Percentiles rank a stretch among this genome's conserved stretches.
Conservation (phyloP, 2,888 invertebrate species). For the Gymnoscelis rufifasciata region DNA sequence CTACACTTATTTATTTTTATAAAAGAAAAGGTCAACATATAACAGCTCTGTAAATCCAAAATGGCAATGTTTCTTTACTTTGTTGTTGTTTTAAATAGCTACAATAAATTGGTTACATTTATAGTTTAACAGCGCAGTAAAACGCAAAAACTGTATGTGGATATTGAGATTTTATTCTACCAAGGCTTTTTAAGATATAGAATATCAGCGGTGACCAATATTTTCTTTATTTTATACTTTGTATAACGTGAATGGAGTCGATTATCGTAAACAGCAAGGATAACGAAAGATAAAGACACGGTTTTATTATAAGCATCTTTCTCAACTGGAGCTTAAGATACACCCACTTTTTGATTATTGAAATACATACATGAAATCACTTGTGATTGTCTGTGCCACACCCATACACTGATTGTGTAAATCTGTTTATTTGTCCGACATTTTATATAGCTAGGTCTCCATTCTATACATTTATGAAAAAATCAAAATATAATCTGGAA, state of each 20-base stretch:
- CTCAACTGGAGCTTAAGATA: too few relatives aligned
- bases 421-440: too few relatives aligned
- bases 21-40: constrained; percentile 16
- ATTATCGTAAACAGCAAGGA: constrained; percentile 3
- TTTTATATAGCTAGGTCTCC: too few relatives aligned
- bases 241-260: constrained; percentile 22
- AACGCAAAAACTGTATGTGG: constrained; percentile 36
- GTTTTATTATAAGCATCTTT: too few relatives aligned
- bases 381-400: too few relatives aligned
- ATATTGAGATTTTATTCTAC: constrained; percentile 32
- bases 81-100: constrained; percentile 43
- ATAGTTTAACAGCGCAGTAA: constrained; percentile 51
- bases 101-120: constrained; percentile 52
- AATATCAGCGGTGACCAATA: constrained; percentile 28
- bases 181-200: constrained; percentile 27
- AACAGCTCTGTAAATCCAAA: constrained; percentile 11
- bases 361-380: too few relatives aligned
- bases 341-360: too few relatives aligned
- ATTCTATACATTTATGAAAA: too few relatives aligned
- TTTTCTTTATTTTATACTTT: constrained; percentile 33
- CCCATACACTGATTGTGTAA: too few relatives aligned
- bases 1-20: constrained; percentile 12
- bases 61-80: constrained; percentile 24
- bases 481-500: too few relatives aligned
- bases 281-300: too few relatives aligned